These are phyloP conservation scores for Psittacula derbiana DNA, from an alignment of 2,797 vertebrate species.

Conservation along the genomic window DNA sequence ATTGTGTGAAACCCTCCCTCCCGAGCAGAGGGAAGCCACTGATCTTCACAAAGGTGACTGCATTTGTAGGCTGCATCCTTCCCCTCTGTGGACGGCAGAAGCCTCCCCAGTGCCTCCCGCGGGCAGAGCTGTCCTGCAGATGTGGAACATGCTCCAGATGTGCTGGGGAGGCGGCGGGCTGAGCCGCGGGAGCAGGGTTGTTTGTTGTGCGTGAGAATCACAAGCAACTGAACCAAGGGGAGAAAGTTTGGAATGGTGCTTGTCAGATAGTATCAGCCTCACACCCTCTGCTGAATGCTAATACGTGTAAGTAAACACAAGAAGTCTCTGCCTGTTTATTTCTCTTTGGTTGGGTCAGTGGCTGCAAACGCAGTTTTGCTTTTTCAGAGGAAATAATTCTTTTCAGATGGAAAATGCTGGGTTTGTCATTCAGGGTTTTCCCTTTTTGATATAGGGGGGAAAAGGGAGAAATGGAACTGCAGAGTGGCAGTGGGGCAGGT, in stretches of 20 bases:
- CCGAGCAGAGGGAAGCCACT: neutral
- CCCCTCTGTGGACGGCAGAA: neutral
- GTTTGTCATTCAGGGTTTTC: neutral
- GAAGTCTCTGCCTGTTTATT: slow-evolving; percentile 37
- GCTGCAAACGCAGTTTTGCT: slow-evolving; percentile 18
- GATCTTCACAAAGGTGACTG: neutral
- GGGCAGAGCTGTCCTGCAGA: neutral
- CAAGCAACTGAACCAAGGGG: neutral
- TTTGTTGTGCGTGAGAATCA: neutral
- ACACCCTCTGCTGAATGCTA: slow-evolving; percentile 31
- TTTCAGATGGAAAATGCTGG: neutral
- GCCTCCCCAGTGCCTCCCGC: neutral
- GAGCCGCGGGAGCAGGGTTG: neutral
- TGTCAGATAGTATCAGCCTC: slow-evolving; percentile 49
- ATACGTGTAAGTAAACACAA: slow-evolving; percentile 13
- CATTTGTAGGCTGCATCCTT: fast-evolving
- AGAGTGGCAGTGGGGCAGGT: neutral
- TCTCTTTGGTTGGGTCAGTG: slow-evolving; percentile 19
- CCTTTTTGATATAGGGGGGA: neutral
- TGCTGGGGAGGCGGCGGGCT: neutral
- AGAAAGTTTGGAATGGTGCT: slow-evolving; percentile 23
- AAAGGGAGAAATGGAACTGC: neutral
- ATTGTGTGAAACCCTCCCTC: neutral
- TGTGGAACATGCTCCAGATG: neutral
- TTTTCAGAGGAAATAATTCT: neutral